Conservation (phyloP, 2,113 vertebrate species). For the Panurus biarmicus region DNA sequence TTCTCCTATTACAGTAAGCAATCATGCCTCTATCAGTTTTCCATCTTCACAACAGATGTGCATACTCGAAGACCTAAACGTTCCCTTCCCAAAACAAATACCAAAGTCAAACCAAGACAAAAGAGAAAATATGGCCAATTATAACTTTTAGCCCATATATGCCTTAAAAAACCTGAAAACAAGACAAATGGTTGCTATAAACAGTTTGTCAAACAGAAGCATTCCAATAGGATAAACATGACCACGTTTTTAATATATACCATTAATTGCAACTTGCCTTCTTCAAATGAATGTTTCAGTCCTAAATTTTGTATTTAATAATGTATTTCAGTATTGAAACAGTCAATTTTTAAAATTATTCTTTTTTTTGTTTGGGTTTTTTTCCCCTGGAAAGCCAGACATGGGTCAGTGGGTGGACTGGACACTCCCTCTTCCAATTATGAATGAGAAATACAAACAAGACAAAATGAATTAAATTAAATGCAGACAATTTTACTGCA, state of each 20-base stretch:
- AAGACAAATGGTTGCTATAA: neutral
- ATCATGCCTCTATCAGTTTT: neutral
- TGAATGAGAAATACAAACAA: neutral
- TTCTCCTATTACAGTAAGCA: constrained; percentile 16
- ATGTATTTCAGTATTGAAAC: neutral
- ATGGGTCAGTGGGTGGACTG: neutral
- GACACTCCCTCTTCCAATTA: neutral
- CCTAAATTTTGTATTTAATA: neutral
- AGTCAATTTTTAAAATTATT: neutral
- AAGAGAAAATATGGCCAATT: neutral
- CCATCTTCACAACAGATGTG: constrained; percentile 24
- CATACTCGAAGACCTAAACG: neutral
- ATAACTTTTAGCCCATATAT: neutral
- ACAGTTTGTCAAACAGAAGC: neutral
- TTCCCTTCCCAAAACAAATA: neutral
- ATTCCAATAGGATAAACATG: neutral
- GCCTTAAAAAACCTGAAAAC: neutral
- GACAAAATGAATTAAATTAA: neutral
- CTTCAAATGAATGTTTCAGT: neutral
- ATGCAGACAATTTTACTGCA: neutral
- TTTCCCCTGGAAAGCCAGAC: neutral
- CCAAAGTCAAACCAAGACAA: neutral
- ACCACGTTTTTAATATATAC: neutral
- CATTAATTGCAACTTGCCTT: neutral
- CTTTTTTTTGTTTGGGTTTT: neutral